Evolutionary conservation across 2,113 vertebrate genomes (phyloP).

Genomic region (Tenebrosternarchus preto): DNA sequence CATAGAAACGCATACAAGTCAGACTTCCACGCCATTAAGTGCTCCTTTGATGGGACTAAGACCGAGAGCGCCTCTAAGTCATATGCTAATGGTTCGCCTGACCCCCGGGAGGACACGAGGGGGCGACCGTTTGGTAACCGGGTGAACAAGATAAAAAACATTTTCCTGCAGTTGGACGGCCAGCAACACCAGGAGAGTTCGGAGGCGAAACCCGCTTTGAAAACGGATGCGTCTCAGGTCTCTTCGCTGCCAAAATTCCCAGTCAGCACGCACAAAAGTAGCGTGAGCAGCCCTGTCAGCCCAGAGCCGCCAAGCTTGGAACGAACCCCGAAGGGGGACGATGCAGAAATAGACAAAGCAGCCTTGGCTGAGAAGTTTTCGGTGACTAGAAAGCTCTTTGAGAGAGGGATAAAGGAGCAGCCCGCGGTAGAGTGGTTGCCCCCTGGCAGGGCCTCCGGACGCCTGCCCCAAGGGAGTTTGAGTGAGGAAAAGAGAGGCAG

Average conservation of each 20-base stretch:
- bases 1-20: conserved; percentile 91
- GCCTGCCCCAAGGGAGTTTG: conserved; percentile 69
- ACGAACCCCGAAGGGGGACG: conserved; percentile 79
- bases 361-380: conserved; percentile 90
- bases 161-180: conserved; percentile 90
- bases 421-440: conserved; percentile 76
- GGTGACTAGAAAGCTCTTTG: conserved; percentile 88
- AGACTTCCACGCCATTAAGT: conserved; percentile 91
- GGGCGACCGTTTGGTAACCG: conserved; percentile 86
- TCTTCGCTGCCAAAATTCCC: conserved; percentile 73
- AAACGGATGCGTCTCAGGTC: conserved; percentile 67
- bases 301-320: conserved; percentile 70
- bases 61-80: conserved; percentile 68
- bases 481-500: conserved; percentile 71
- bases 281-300: conserved; percentile 69
- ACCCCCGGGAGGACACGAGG: conserved; percentile 76
- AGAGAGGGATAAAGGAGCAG: conserved; percentile 81
- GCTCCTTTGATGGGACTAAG: conserved; percentile 86
- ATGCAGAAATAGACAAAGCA: conserved; percentile 86
- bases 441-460: conserved; percentile 71
- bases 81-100: conserved; percentile 80
- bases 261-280: conserved; percentile 71
- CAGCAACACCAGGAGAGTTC: conserved; percentile 77
- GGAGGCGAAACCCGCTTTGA: conserved; percentile 76
- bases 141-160: conserved; percentile 91